phyloP scores from a whole-genome alignment of 2,797 vertebrate species.

The Macrochelys suwanniensis region DNA sequence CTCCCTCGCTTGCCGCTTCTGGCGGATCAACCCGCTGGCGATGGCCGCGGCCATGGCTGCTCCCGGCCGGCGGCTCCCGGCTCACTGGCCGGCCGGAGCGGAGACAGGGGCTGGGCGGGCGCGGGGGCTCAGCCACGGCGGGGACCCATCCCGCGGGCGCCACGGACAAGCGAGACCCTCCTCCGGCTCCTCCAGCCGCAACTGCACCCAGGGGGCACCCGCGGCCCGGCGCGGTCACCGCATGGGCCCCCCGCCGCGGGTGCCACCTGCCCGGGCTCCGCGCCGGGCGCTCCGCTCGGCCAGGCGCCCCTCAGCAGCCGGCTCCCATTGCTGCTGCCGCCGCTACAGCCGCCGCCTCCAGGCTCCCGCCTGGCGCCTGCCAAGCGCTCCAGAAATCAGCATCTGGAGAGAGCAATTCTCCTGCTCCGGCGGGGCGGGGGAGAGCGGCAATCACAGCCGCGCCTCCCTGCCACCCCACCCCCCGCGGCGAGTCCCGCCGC shows the following conservation, averaged over 20 bases:
- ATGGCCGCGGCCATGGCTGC: conserved; percentile 97
- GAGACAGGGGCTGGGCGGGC: not conserved
- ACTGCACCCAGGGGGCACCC: not conserved
- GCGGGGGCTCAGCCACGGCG: conserved; percentile 67
- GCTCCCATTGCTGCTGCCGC: conserved; percentile 37
- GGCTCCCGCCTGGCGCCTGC: conserved; percentile 73
- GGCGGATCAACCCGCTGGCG: conserved; percentile 97
- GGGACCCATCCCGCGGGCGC: conserved; percentile 65
- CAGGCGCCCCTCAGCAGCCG: not conserved
- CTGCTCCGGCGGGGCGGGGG: conserved; percentile 64
- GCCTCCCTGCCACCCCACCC: conserved; percentile 73
- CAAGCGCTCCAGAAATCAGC: conserved; percentile 82
- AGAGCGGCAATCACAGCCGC: conserved; percentile 77
- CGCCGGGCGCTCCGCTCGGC: conserved; percentile 28
- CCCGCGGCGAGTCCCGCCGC: not conserved
- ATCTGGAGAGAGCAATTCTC: conserved; percentile 84
- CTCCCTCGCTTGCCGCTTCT: conserved; percentile 98
- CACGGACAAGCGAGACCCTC: not conserved
- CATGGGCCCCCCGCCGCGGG: conserved; percentile 43
- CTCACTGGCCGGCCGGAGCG: conserved; percentile 12
- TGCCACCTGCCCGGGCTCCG: conserved; percentile 27
- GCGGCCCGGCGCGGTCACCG: conserved; percentile 26
- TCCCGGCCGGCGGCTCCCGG: conserved; percentile 29
- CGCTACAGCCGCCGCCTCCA: conserved; percentile 53
- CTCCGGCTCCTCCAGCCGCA: not conserved